Percentiles rank a stretch among this genome's conserved stretches.
These are phyloP conservation scores for Pogonocherus hispidulus DNA, from an alignment of 2,888 invertebrate genomes.

Conservation along the genomic window DNA sequence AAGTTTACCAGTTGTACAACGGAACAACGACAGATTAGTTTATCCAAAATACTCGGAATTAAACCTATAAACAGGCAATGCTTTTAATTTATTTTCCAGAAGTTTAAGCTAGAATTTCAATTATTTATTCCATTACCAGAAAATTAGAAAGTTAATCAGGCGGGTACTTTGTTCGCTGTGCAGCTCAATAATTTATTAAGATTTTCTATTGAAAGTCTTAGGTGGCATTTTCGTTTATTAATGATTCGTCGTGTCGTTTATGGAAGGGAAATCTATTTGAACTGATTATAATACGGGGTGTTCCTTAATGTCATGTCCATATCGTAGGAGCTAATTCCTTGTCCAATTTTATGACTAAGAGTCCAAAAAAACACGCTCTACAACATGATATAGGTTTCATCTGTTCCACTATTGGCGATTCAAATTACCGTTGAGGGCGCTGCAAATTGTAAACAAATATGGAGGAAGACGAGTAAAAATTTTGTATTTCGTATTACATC, in stretches of 20 bases:
- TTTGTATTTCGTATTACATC: too few relatives aligned
- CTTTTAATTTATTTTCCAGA: background rate
- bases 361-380: too few relatives aligned
- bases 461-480: too few relatives aligned
- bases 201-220: background rate
- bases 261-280: background rate
- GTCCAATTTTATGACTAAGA: too few relatives aligned
- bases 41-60: background rate
- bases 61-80: background rate
- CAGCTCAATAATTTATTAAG: background rate
- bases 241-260: background rate
- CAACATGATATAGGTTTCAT: too few relatives aligned
- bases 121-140: background rate
- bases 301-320: too few relatives aligned
- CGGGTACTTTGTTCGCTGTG: background rate
- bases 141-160: conserved; percentile 3
- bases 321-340: too few relatives aligned
- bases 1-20: background rate
- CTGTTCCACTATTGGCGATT: too few relatives aligned
- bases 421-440: too few relatives aligned
- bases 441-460: too few relatives aligned
- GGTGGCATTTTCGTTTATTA: background rate
- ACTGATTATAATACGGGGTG: too few relatives aligned
- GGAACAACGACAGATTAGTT: background rate
- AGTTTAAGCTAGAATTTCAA: background rate